These are phyloP conservation scores for Neocrepidodera transversa DNA, from an alignment of 2,888 invertebrate genomes.

Conservation along the genomic window DNA sequence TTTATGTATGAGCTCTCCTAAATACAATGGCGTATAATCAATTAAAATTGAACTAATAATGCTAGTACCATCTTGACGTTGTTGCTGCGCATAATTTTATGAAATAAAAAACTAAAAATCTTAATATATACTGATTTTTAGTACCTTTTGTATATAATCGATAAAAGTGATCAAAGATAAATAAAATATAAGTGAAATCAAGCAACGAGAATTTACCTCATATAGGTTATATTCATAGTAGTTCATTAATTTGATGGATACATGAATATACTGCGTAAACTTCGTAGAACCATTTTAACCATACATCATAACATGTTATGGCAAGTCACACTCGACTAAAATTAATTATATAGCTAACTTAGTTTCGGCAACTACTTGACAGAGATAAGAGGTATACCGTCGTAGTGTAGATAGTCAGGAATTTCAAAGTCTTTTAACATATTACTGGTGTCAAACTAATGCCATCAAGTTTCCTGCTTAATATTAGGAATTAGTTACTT, in stretches of 20 bases:
- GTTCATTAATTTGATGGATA: constrained; percentile 16
- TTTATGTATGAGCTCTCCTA: too few species aligned
- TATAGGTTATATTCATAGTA: not conserved
- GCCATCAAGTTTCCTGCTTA: constrained; percentile 14
- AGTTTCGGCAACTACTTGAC: constrained; percentile 28
- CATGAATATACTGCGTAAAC: constrained; percentile 15
- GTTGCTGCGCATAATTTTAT: too few species aligned
- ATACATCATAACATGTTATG: constrained; percentile 32
- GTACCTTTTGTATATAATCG: too few species aligned
- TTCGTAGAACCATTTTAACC: constrained; percentile 10
- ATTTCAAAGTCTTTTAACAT: constrained; percentile 18
- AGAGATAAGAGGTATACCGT: constrained; percentile 17
- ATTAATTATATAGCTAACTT: constrained; percentile 26
- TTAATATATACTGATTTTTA: too few species aligned
- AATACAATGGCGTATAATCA: too few species aligned
- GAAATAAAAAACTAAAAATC: too few species aligned
- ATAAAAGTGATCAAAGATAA: too few species aligned
- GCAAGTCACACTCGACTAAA: constrained; percentile 22
- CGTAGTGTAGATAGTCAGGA: constrained; percentile 14
- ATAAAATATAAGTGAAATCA: too few species aligned
- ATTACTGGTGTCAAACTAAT: constrained; percentile 22
- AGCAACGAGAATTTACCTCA: too few species aligned
- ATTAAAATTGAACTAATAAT: too few species aligned
- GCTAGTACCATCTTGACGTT: too few species aligned
- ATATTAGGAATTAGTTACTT: not conserved